phyloP scores from a whole-genome alignment of 2,888 invertebrate species.

The Danaus chrysippus region DNA sequence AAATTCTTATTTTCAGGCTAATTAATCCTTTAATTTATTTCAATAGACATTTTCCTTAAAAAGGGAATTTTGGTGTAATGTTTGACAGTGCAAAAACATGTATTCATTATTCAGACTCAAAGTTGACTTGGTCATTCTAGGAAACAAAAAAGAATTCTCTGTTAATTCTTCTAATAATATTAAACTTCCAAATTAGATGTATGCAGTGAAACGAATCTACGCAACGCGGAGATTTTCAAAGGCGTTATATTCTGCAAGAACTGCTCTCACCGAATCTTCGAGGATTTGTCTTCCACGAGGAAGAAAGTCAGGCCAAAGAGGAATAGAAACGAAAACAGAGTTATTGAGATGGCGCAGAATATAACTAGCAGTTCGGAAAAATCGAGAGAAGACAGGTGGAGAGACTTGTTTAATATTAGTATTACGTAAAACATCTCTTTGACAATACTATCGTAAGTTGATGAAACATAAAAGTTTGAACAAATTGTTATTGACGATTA shows the following conservation, averaged over 20 bases:
- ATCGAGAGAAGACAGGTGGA: conserved; percentile 21
- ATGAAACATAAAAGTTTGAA: too few species aligned
- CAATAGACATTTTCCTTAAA: too few species aligned
- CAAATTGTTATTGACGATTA: too few species aligned
- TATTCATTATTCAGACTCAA: too few species aligned
- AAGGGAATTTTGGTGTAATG: too few species aligned
- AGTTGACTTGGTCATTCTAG: neutral
- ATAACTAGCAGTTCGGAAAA: conserved; percentile 18
- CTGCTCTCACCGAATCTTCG: conserved; percentile 62
- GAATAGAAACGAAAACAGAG: conserved; percentile 15
- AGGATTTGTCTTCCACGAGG: conserved; percentile 53
- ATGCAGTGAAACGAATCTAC: conserved; percentile 59
- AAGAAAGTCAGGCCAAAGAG: conserved; percentile 36
- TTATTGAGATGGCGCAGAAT: conserved; percentile 22
- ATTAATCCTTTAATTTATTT: too few species aligned
- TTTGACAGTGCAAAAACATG: too few species aligned
- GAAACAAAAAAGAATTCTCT: neutral
- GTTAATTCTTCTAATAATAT: neutral
- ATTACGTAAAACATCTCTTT: too few species aligned
- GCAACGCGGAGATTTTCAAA: conserved; percentile 57
- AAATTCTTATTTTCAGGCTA: too few species aligned
- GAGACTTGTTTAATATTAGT: neutral
- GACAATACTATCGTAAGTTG: too few species aligned
- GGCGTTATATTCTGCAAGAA: conserved; percentile 62
- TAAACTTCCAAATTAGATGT: conserved; percentile 44